Evolutionary conservation across 2,888 invertebrate species (phyloP).

Genomic region (Meta bourneti): DNA sequence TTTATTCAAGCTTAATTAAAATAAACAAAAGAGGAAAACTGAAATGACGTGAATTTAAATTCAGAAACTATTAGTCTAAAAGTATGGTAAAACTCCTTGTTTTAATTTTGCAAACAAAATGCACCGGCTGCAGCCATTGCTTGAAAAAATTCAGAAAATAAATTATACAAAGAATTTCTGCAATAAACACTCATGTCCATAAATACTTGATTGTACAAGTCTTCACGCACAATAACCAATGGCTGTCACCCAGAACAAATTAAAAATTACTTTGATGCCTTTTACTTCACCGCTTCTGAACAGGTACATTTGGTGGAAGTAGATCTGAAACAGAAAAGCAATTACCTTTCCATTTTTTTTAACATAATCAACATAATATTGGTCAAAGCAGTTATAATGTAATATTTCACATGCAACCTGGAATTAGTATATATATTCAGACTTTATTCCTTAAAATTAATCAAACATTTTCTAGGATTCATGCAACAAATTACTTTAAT

Average conservation of each 20-base stretch:
- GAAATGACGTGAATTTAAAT: not conserved
- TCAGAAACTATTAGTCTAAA: not conserved
- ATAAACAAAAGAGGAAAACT: conserved; percentile 14
- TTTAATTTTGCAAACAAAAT: not conserved
- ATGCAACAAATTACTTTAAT: not conserved
- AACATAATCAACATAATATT: too few relatives aligned
- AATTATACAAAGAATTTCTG: conserved; percentile 32
- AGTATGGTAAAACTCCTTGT: not conserved
- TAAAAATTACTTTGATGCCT: conserved; percentile 45
- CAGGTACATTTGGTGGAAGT: conserved; percentile 47
- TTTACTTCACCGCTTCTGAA: conserved; percentile 61
- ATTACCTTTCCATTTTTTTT: too few relatives aligned
- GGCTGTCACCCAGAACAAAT: conserved; percentile 46
- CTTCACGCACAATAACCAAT: conserved; percentile 53
- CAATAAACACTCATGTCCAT: conserved; percentile 42
- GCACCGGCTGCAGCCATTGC: not conserved
- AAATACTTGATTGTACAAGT: conserved; percentile 69
- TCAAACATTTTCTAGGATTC: not conserved
- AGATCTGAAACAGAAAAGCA: conserved; percentile 34
- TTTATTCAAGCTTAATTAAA: not conserved
- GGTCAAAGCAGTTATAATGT: too few relatives aligned
- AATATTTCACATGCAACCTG: too few relatives aligned
- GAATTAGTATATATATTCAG: too few relatives aligned
- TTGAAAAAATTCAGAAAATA: not conserved
- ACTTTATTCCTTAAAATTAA: not conserved